Evolutionary conservation across 2,888 invertebrate species (phyloP).

Genomic region (Netelia inedita): DNA sequence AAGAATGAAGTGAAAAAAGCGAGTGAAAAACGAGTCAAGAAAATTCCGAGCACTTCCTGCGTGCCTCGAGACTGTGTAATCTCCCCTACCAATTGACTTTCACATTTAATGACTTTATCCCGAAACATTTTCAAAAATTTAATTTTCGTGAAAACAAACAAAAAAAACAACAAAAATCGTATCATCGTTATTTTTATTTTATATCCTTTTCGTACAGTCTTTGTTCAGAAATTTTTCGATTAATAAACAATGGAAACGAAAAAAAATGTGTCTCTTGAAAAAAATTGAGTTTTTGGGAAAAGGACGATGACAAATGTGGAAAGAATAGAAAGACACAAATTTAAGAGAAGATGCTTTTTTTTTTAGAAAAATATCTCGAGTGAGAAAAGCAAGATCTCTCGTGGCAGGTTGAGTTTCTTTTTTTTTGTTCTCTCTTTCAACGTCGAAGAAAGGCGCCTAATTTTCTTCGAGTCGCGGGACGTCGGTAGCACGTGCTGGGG

Average conservation of each 20-base stretch:
- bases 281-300: not conserved
- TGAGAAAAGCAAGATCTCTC: conserved; percentile 29
- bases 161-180: too few relatives aligned
- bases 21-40: conserved; percentile 5
- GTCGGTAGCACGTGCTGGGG: conserved; percentile 41
- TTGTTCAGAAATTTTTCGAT: not conserved
- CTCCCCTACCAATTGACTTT: conserved; percentile 34
- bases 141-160: not conserved
- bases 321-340: not conserved
- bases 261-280: conserved; percentile 4
- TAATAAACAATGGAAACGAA: not conserved
- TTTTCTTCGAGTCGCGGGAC: conserved; percentile 24
- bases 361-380: conserved; percentile 9
- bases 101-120: conserved; percentile 1
- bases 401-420: conserved; percentile 12
- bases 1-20: not conserved
- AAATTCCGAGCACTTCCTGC: conserved; percentile 49
- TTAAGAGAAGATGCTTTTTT: not conserved
- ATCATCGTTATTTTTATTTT: conserved; percentile 1
- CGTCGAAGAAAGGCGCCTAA: conserved; percentile 39
- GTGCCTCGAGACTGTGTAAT: conserved; percentile 7
- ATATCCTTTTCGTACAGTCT: not conserved
- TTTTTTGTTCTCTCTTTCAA: not conserved
- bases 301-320: not conserved
- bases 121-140: conserved; percentile 12